Base-by-base conservation (phyloP, 2,113 vertebrate genomes). In the Lethenteron camtschaticum region DNA sequence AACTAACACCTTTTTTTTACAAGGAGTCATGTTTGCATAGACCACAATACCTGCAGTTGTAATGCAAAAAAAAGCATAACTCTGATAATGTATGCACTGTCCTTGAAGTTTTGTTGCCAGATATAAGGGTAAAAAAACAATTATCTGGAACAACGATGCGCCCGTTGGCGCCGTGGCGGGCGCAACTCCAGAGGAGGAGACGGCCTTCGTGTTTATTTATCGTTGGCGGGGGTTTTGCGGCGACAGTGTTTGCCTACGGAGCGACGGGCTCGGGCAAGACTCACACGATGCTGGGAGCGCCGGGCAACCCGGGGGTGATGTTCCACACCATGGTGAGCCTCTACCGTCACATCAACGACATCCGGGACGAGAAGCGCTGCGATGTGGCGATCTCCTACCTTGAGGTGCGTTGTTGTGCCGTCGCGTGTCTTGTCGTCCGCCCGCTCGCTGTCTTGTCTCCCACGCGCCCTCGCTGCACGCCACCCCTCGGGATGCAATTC, bases 341-440 rank as follows among this genome's bases (percentile, higher is more conserved):
- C 1, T 83, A 78, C 68, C 71, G n/a, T 70, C 75, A 76, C 56
- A 78, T 83, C 0, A 78, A 83, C 69, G 79, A 79, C 69, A 72
- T 56, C 9, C 76, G 70, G 71, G 73, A 79, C 57, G 76, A 83
- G 70, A 82, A 77, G 74, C 70, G 3, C 4, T 81, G 75, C 0
- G 76, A 82, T 68, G 78, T 84, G 24, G 76, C 81, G 0, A 68
- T 85, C 71, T 82, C 79, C 68, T 84, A 82, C 73, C 80, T 80
- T 72, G 80, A 84, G 81, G 82, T 82, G 73, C 3, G 57, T 14
- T 10, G 60, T 41, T 41, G 24, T 41, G 24, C 24, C 24, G 24
- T 41, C 24, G 4, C 2, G 3, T 3, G 24, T 6, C 24, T 41
- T 41, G 24, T 24, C 24, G 24, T 6, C 24, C 24, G 4, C 24